These are phyloP conservation scores for Orthosia cruda DNA, from an alignment of 2,888 invertebrate species.

Conservation along the genomic window DNA sequence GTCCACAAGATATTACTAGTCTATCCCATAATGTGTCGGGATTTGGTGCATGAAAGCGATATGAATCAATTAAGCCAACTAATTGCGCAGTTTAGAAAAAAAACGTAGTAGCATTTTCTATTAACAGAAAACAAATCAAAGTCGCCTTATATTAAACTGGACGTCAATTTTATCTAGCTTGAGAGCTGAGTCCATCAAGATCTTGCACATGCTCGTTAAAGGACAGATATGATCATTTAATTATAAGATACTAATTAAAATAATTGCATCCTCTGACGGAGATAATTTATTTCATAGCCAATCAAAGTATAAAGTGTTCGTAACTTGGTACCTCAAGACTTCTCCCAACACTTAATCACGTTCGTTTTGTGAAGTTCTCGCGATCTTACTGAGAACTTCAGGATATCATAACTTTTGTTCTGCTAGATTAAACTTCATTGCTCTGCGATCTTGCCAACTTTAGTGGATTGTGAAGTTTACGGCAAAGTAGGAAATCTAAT, in stretches of 20 bases:
- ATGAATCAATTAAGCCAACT: background rate
- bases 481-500: slow-evolving; percentile 33
- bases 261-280: background rate
- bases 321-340: slow-evolving; percentile 39
- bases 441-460: slow-evolving; percentile 44
- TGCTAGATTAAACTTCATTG: slow-evolving; percentile 58
- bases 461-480: slow-evolving; percentile 33
- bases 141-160: background rate
- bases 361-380: slow-evolving; percentile 53
- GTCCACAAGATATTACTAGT: too few relatives aligned
- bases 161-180: background rate
- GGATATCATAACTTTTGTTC: slow-evolving; percentile 60
- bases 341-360: slow-evolving; percentile 54
- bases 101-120: background rate
- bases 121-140: background rate
- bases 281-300: slow-evolving; percentile 47
- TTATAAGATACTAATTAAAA: slow-evolving; percentile 28
- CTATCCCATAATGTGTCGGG: too few relatives aligned
- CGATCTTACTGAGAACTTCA: slow-evolving; percentile 37
- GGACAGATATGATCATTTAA: slow-evolving; percentile 17
- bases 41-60: too few relatives aligned
- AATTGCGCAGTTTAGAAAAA: background rate
- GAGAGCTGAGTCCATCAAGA: background rate
- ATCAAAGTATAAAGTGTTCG: slow-evolving; percentile 51
- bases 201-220: background rate